These are phyloP conservation scores for Chromis chromis DNA, from an alignment of 2,797 vertebrate species.

Conservation along the genomic window DNA sequence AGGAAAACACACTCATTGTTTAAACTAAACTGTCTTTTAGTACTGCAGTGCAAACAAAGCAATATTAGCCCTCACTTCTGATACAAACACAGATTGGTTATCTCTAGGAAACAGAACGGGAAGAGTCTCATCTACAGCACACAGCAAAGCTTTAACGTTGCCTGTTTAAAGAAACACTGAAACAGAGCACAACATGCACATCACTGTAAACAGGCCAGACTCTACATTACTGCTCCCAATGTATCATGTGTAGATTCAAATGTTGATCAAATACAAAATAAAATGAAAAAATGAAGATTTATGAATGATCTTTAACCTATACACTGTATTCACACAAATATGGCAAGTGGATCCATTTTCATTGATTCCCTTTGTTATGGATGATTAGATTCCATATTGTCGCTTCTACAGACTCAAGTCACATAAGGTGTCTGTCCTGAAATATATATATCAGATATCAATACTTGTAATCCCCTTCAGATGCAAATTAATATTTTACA, in stretches of 20 bases:
- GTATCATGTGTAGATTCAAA: neutral
- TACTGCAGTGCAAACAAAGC: constrained; percentile 22
- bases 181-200: neutral
- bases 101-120: constrained; percentile 60
- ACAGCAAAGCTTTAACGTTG: constrained; percentile 20
- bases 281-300: no score
- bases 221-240: neutral
- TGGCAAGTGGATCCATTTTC: neutral
- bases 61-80: constrained; percentile 9
- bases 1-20: neutral
- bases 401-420: neutral
- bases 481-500: constrained; percentile 5
- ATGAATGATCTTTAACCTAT: no score
- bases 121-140: constrained; percentile 15
- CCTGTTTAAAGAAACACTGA: constrained; percentile 25
- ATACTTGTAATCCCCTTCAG: neutral
- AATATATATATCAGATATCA: neutral
- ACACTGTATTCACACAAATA: no score
- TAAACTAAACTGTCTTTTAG: constrained; percentile 22
- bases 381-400: neutral
- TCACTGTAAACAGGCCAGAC: neutral
- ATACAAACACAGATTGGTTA: constrained; percentile 38
- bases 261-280: no score
- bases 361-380: neutral
- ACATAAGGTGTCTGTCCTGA: neutral